Percentiles rank a stretch among this genome's conserved stretches.
Evolutionary conservation across 2,888 invertebrate genomes (phyloP).

Genomic region (Cybosia mesomella): DNA sequence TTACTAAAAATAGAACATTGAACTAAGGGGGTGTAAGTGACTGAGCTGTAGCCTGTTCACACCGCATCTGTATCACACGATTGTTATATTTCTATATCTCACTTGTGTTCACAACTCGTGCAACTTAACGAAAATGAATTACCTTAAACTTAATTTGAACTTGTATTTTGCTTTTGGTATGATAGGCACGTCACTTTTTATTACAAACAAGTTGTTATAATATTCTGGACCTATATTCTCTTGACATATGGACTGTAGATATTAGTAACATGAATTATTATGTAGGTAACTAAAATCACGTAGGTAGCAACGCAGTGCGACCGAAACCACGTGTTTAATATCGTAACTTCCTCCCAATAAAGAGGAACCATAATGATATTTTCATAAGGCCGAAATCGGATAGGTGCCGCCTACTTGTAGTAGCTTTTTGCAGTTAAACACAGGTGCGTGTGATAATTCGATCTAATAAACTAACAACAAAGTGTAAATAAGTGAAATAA

Average conservation of each 20-base stretch:
- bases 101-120: not conserved
- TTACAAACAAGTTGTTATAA: constrained; percentile 4
- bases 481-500: constrained; percentile 9
- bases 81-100: constrained; percentile 17
- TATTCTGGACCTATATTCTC: not conserved
- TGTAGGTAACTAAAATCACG: not conserved
- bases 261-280: not conserved
- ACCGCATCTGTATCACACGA: constrained; percentile 32
- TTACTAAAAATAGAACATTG: constrained; percentile 58
- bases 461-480: not conserved
- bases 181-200: not conserved
- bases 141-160: constrained; percentile 20
- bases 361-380: not conserved
- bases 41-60: constrained; percentile 52
- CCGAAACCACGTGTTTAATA: constrained; percentile 2
- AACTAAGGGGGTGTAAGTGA: constrained; percentile 54
- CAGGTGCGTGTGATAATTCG: not conserved
- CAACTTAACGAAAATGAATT: not conserved
- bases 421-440: not conserved
- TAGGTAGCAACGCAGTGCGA: not conserved
- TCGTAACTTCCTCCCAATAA: not conserved
- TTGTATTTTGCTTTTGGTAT: constrained; percentile 7
- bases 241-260: not conserved
- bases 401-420: not conserved
- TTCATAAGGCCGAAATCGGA: not conserved